These are phyloP conservation scores for Lasiurus cinereus DNA, from an alignment of 2,113 vertebrate species.

Conservation along the genomic window DNA sequence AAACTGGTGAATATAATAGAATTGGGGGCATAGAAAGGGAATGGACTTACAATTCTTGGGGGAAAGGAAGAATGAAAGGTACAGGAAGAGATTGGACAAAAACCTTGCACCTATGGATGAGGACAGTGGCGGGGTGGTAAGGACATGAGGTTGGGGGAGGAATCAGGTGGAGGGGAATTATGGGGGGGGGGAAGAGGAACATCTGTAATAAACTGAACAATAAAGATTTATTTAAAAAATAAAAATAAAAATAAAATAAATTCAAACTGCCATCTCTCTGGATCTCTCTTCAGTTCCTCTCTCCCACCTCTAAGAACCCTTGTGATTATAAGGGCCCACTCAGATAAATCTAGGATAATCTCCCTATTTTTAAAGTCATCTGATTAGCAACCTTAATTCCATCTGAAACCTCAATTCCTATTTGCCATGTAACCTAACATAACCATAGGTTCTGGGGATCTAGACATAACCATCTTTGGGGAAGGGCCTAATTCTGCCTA, in stretches of 20 bases:
- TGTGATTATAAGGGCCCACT: neutral
- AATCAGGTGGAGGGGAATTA: too few species aligned
- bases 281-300: neutral
- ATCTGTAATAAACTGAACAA: too few species aligned
- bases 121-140: too few species aligned
- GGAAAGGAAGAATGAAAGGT: too few species aligned
- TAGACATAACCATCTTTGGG: neutral
- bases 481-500: neutral
- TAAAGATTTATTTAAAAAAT: too few species aligned
- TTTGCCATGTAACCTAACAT: constrained; percentile 34
- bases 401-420: constrained; percentile 20
- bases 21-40: too few species aligned
- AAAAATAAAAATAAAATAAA: neutral
- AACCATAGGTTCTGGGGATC: neutral
- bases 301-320: neutral
- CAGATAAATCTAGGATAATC: constrained; percentile 55
- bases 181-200: too few species aligned
- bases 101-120: too few species aligned
- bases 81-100: too few species aligned
- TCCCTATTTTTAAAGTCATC: neutral
- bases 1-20: too few species aligned
- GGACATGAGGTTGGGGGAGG: too few species aligned
- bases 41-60: too few species aligned
- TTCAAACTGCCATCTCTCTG: neutral
- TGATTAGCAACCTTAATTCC: constrained; percentile 43